Percentiles rank a stretch among this genome's conserved stretches.
Conservation (phyloP, 2,113 vertebrate genomes). For the Poecile atricapillus region DNA sequence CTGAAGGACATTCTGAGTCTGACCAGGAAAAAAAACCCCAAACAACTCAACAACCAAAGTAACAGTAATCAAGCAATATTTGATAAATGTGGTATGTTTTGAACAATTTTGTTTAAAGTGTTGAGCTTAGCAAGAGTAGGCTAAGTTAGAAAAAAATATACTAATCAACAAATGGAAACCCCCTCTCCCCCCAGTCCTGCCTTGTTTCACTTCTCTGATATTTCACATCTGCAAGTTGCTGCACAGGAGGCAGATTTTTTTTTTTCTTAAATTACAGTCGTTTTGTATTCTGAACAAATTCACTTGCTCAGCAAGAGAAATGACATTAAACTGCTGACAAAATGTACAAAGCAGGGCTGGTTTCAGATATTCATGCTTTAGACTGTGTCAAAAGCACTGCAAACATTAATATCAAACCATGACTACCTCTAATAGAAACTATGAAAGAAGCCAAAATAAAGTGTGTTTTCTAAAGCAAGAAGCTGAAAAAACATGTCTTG, state of each 20-base stretch:
- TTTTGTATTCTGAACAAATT: constrained; percentile 59
- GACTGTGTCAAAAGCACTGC: constrained; percentile 38
- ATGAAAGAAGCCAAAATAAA: constrained; percentile 26
- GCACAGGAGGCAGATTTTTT: background rate
- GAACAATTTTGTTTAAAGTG: background rate
- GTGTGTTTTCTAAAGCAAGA: constrained; percentile 26
- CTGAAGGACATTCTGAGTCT: background rate
- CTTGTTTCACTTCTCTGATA: background rate
- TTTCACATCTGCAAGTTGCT: background rate
- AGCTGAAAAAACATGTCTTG: background rate
- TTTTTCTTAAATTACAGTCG: background rate
- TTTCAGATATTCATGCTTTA: constrained; percentile 38
- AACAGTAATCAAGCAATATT: background rate
- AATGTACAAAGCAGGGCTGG: constrained; percentile 12
- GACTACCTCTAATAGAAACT: constrained; percentile 44
- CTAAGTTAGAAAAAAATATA: background rate
- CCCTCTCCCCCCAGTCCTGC: accelerated
- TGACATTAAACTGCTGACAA: constrained; percentile 30
- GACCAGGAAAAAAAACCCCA: background rate
- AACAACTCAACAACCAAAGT: background rate
- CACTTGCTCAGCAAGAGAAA: constrained; percentile 49
- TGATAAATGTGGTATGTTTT: background rate
- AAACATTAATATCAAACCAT: constrained; percentile 51
- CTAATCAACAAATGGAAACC: background rate
- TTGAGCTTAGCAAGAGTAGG: background rate